These are phyloP conservation scores for Ornithoptera alexandrae DNA, from an alignment of 2,888 invertebrate species.

Conservation along the genomic window DNA sequence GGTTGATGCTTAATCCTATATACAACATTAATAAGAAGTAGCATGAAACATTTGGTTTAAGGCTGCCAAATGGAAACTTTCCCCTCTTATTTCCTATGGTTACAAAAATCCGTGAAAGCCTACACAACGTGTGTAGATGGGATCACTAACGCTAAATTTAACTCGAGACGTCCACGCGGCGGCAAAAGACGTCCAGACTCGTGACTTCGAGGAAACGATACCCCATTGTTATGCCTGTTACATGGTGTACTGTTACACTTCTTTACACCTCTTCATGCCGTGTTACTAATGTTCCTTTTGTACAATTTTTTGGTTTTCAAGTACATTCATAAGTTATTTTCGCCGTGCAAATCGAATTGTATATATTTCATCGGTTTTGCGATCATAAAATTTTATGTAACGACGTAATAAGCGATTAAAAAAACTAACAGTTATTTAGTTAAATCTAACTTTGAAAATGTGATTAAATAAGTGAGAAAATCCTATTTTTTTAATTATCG, in stretches of 20 bases:
- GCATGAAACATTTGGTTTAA: neutral
- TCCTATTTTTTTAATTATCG: too few species aligned
- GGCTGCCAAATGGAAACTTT: slow-evolving; percentile 34
- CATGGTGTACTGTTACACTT: slow-evolving; percentile 70
- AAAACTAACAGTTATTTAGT: too few species aligned
- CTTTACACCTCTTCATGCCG: slow-evolving; percentile 55
- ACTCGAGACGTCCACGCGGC: slow-evolving; percentile 57
- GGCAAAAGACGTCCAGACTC: slow-evolving; percentile 45
- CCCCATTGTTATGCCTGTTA: slow-evolving; percentile 75
- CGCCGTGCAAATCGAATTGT: slow-evolving; percentile 22
- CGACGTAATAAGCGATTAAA: neutral
- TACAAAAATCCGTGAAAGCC: slow-evolving; percentile 35
- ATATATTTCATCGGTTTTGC: neutral
- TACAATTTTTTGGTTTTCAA: slow-evolving; percentile 38
- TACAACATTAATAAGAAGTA: neutral
- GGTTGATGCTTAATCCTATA: slow-evolving; percentile 6
- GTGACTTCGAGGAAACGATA: slow-evolving; percentile 68
- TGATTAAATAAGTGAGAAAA: too few species aligned
- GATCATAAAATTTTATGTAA: neutral
- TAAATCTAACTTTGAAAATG: too few species aligned
- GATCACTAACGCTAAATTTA: slow-evolving; percentile 78
- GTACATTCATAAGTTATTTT: slow-evolving; percentile 37
- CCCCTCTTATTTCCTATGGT: slow-evolving; percentile 59
- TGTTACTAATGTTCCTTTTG: slow-evolving; percentile 66
- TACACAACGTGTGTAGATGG: slow-evolving; percentile 52